Conservation (phyloP, 2,797 vertebrate species). For the Echeneis naucrates region DNA sequence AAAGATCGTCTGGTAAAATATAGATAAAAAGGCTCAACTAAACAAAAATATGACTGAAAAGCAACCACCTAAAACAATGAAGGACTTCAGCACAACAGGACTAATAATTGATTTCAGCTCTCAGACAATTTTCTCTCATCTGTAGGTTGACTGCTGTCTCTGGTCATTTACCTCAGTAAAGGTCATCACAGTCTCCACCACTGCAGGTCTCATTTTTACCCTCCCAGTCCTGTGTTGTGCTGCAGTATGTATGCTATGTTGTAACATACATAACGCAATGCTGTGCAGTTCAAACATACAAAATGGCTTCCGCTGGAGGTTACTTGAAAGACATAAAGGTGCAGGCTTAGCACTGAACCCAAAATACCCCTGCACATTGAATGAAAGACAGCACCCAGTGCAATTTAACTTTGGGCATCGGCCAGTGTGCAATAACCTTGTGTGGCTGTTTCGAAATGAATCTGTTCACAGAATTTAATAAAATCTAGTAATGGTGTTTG, state of each 20-base stretch:
- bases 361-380: background rate
- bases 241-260: no score
- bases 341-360: slow-evolving; percentile 12
- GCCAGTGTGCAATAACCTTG: background rate
- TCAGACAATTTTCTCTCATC: background rate
- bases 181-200: background rate
- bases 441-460: background rate
- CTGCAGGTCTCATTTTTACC: background rate
- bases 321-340: background rate
- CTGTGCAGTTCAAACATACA: no score
- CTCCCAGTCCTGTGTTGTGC: no score
- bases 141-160: background rate
- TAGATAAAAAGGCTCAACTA: background rate
- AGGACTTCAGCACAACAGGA: background rate
- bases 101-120: background rate
- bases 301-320: background rate
- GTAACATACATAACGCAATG: no score
- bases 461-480: background rate
- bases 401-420: background rate
- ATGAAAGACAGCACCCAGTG: background rate
- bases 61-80: no score
- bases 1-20: no score
- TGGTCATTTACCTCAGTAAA: background rate
- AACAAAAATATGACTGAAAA: background rate
- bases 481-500: slow-evolving; percentile 20